Base-by-base conservation (phyloP, 1,140 invertebrate species). In the Philotrypesis tridentata region DNA sequence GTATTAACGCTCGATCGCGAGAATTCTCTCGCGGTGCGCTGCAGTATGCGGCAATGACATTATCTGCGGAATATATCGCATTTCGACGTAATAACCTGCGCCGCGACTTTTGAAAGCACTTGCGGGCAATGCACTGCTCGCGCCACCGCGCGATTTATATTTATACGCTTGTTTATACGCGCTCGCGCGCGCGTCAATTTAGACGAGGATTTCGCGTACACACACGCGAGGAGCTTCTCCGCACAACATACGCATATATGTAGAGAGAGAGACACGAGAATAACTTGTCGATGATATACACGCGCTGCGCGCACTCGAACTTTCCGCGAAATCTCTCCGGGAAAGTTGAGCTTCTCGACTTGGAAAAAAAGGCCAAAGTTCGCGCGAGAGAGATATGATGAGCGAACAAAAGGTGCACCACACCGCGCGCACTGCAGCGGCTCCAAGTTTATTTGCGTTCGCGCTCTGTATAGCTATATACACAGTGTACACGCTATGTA, bases 361-460 rank as follows among this genome's bases (percentile, higher is more conserved):
- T 43, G 9, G 9, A 25, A 25, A 14, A 40, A 55, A 21, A 72
- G 33, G 40, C 8, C 48, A 55, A 55, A 55, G 48, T 55, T 55
- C 21, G 48, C 21, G 40, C 40, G 12, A 21, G 65, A 2, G 67
- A n/a, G 67, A 70, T 70, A 31, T 70, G 67, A 70, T 37, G 67
- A 74, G 31, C 60, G 60, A 43, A 63, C 55, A 29, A 33, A 61
- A 37, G 17, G 27, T 12, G 74, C 23, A 33, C 48, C 48, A 55
- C 48, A n/a, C n/a, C n/a, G n/a, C n/a, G n/a, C 48, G 48, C 48
- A 55, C 14, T 4, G 1, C 12, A 48, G 12, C 43, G 17, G 9
- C 33, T 17, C 75, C 25, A 78, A 67, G 37, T 78, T 67, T 78
- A 78, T 78, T 78, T 68, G 31, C 65, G 61, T 9, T 25, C 40